A percentile compares a stretch with the other conserved stretches of the same genome.
Evolutionary conservation across 2,113 vertebrate genomes (phyloP).

Genomic region (Ailuropoda melanoleuca): DNA sequence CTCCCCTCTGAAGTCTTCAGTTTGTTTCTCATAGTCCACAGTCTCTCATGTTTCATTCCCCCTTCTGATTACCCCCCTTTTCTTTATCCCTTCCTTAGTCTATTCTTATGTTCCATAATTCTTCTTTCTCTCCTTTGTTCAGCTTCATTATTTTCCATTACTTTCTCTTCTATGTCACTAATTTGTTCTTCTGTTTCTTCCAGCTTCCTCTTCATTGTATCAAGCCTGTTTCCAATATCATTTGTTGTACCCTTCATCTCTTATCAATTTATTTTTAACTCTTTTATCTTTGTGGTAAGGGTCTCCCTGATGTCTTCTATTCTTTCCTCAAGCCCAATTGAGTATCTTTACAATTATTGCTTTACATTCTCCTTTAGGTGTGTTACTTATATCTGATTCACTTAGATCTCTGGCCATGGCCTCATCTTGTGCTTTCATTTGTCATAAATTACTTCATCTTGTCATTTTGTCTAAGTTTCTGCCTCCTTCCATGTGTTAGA

Average conservation of each 20-base stretch:
- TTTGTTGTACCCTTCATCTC: neutral
- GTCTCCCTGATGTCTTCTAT: neutral
- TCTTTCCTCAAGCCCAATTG: neutral
- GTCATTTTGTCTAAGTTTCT: neutral
- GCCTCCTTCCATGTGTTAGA: neutral
- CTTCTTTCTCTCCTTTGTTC: no score
- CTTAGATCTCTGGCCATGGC: neutral
- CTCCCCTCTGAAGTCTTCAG: no score
- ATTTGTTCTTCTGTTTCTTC: neutral
- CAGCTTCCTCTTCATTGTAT: neutral
- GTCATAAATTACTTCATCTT: neutral
- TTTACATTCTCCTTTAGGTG: neutral
- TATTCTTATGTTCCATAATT: no score
- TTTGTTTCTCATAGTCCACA: no score
- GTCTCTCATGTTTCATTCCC: no score
- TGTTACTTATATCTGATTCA: neutral
- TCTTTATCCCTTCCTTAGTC: no score
- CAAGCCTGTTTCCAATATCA: neutral
- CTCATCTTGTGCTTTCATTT: neutral
- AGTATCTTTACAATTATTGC: neutral
- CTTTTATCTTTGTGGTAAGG: neutral
- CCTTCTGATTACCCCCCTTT: no score
- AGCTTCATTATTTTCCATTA: no score
- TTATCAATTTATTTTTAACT: neutral
- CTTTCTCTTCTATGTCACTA: no score